phyloP scores from a whole-genome alignment of 2,113 vertebrate genomes.

The Morone saxatilis region DNA sequence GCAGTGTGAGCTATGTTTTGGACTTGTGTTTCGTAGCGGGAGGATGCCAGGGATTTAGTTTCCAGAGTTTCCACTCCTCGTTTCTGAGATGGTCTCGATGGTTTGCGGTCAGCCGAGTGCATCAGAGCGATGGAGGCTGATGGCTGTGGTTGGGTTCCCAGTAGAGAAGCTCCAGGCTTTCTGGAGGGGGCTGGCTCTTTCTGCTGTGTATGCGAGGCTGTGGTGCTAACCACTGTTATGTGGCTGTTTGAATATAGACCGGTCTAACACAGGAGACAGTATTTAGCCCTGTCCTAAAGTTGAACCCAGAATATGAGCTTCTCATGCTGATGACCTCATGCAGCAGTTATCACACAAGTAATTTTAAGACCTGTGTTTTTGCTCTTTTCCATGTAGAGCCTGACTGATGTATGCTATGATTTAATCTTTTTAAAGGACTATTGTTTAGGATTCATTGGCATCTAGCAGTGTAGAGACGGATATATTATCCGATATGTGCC shows the following conservation, averaged over 20 bases:
- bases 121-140: constrained; percentile 6
- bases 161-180: neutral
- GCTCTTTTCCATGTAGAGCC: neutral
- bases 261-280: neutral
- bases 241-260: constrained; percentile 15
- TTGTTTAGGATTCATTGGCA: too few species aligned
- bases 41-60: constrained; percentile 19
- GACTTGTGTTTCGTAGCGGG: neutral
- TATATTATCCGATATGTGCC: too few species aligned
- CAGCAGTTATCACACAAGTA: neutral
- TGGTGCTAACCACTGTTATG: neutral
- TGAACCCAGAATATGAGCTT: constrained; percentile 2
- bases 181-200: constrained; percentile 22
- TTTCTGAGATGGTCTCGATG: constrained; percentile 8
- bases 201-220: constrained; percentile 11
- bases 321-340: constrained; percentile 9
- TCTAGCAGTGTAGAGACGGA: too few species aligned
- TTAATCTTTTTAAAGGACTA: too few species aligned
- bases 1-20: constrained; percentile 17
- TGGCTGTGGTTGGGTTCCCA: constrained; percentile 33
- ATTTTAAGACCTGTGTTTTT: neutral
- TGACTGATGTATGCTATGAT: too few species aligned
- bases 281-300: neutral
- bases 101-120: constrained; percentile 49
- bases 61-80: constrained; percentile 47